Evolutionary conservation across 2,888 invertebrate species (phyloP).

Genomic region (Lypha dubia): DNA sequence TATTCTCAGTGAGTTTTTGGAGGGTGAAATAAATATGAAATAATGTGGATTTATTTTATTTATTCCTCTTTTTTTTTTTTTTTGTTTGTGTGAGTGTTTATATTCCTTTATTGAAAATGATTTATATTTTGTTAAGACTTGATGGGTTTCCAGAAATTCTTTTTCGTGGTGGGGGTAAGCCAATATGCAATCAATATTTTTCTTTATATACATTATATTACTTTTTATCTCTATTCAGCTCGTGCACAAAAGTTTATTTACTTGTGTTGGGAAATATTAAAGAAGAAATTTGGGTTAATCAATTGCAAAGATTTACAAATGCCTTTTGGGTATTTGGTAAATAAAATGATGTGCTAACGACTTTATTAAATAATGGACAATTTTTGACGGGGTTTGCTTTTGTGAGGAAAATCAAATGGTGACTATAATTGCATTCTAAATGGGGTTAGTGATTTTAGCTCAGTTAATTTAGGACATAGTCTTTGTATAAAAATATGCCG

Average conservation of each 20-base stretch:
- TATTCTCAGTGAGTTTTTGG: constrained; percentile 4
- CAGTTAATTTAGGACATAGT: no score
- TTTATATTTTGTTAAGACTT: constrained; percentile 35
- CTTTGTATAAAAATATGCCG: no score
- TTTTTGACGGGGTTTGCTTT: background rate
- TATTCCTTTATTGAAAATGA: constrained; percentile 1
- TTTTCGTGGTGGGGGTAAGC: background rate
- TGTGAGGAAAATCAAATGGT: no score
- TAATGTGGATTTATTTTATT: constrained; percentile 36
- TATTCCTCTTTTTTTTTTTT: background rate
- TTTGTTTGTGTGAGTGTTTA: no score
- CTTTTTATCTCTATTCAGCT: background rate
- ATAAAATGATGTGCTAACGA: background rate
- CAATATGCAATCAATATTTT: background rate
- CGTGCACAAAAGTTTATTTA: background rate
- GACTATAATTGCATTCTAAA: no score
- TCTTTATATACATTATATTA: no score
- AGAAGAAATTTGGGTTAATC: background rate
- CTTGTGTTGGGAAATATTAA: no score
- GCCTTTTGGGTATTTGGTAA: background rate
- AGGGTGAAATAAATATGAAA: constrained; percentile 8
- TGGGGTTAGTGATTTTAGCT: no score
- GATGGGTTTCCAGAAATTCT: constrained; percentile 10
- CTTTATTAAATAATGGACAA: background rate
- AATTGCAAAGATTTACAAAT: background rate